phyloP scores from a whole-genome alignment of 2,113 vertebrate genomes.

The Plecturocebus donacophilus region DNA sequence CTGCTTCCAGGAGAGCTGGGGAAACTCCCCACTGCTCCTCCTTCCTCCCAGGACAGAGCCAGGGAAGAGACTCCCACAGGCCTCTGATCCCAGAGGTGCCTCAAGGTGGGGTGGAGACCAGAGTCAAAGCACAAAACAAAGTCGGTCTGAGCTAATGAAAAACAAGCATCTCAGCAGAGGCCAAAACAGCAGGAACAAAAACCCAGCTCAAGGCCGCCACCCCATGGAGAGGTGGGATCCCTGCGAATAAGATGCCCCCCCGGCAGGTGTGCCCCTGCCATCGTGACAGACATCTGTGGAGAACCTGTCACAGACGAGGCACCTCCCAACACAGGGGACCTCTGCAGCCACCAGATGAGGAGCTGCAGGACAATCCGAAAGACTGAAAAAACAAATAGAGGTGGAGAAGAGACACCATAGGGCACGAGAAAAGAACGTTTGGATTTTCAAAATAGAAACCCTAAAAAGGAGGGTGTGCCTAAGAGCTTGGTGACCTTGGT shows the following conservation, averaged over 20 bases:
- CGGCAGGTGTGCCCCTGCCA: neutral
- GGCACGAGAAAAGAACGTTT: neutral
- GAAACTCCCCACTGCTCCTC: neutral
- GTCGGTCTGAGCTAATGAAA: neutral
- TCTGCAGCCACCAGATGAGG: accelerated
- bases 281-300: too few species aligned
- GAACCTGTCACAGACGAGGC: neutral
- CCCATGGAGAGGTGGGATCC: too few species aligned
- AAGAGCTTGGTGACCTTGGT: neutral
- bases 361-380: neutral
- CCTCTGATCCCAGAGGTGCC: too few species aligned
- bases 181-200: accelerated
- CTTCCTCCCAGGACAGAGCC: neutral
- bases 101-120: too few species aligned
- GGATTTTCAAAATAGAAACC: neutral
- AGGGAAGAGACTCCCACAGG: neutral
- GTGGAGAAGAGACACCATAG: neutral
- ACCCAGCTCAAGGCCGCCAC: neutral
- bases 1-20: neutral
- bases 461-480: neutral
- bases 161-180: neutral
- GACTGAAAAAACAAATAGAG: neutral
- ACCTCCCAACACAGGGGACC: neutral
- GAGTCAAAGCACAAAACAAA: too few species aligned
- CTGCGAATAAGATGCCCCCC: accelerated